Base-by-base conservation (phyloP, 1,140 invertebrate species). In the Drusus annulatus region DNA sequence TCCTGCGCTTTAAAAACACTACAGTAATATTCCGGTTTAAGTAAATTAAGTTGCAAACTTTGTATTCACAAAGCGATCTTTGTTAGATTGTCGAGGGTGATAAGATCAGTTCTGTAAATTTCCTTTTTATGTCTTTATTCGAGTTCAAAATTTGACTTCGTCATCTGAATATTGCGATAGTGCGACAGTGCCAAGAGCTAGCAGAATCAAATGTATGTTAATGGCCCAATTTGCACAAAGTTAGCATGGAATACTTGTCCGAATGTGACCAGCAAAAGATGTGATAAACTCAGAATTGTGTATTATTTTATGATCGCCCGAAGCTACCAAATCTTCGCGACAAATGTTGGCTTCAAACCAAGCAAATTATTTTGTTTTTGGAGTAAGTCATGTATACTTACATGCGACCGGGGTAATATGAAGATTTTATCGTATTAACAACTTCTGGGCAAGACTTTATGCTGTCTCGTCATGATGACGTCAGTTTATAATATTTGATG, bases 301-400 rank as follows among this genome's bases (percentile, higher is more conserved):
- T 21, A 17, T 60, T 60, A 21, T 60, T 21, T 17, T 19, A 60
- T 17, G 15, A 19, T 19, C 13, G n/a, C n/a, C n/a, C n/a, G 17
- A 60, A 60, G 17, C 23, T 4, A 19, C 17, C 54, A 60, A 21
- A 60, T 13, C 19, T 60, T 7, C 3, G 23, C 2, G 17, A 3
- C 17, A 60, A n/a, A n/a, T 60, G 23, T 60, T 60, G 56, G 56
- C 56, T 60, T 21, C 56, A 60, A 60, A 60, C 56, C 56, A 60
- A 60, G 15, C 56, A 60, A 58, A 60, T 23, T 60, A 60, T 21
- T 60, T 23, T 60, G 16, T 21, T 60, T 60, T 60, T 15, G 17
- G 17, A 4, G 17, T 60, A 23, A 58, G 23, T 60, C 19, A 60
- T 21, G 23, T 19, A 45, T 2, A 2, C 7, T 45, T 45, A 45